Conservation (phyloP, 2,888 invertebrate species). For the Orchestes rusci region DNA sequence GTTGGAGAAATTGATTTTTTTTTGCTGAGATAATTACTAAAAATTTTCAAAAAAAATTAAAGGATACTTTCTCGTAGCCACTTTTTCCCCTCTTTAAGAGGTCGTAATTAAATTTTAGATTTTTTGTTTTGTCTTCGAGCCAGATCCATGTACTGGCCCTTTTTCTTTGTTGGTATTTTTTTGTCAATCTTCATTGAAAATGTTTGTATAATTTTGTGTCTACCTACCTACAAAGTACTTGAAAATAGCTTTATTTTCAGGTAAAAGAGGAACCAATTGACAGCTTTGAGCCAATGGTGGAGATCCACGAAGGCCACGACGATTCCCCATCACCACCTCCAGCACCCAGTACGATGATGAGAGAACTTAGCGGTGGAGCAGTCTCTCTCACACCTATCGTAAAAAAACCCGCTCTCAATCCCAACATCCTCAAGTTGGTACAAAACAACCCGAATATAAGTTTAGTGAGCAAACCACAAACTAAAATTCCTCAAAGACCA, state of each 20-base stretch:
- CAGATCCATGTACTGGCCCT: too few relatives aligned
- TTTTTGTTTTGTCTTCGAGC: too few relatives aligned
- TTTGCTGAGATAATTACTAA: too few relatives aligned
- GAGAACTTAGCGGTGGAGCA: slow-evolving; percentile 30
- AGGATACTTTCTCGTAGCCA: too few relatives aligned
- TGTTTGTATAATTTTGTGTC: too few relatives aligned
- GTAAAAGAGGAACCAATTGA: slow-evolving; percentile 37
- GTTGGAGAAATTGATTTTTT: too few relatives aligned
- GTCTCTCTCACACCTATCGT: slow-evolving; percentile 43
- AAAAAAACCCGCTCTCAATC: slow-evolving; percentile 35
- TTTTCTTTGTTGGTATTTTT: too few relatives aligned
- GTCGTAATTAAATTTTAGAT: too few relatives aligned
- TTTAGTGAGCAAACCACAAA: slow-evolving; percentile 32
- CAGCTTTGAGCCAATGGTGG: slow-evolving; percentile 40
- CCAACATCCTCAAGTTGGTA: slow-evolving; percentile 41
- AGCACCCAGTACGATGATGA: not conserved
- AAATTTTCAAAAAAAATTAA: too few relatives aligned
- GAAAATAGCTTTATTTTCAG: slow-evolving; percentile 7
- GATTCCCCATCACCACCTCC: slow-evolving; percentile 16
- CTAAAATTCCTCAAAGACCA: slow-evolving; percentile 20
- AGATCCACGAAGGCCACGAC: slow-evolving; percentile 38
- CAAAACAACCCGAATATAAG: slow-evolving; percentile 43
- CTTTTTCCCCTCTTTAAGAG: too few relatives aligned
- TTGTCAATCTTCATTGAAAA: too few relatives aligned
- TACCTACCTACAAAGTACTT: too few relatives aligned